Evolutionary conservation across 2,113 vertebrate genomes (phyloP).

Genomic region (Halichoerus grypus): DNA sequence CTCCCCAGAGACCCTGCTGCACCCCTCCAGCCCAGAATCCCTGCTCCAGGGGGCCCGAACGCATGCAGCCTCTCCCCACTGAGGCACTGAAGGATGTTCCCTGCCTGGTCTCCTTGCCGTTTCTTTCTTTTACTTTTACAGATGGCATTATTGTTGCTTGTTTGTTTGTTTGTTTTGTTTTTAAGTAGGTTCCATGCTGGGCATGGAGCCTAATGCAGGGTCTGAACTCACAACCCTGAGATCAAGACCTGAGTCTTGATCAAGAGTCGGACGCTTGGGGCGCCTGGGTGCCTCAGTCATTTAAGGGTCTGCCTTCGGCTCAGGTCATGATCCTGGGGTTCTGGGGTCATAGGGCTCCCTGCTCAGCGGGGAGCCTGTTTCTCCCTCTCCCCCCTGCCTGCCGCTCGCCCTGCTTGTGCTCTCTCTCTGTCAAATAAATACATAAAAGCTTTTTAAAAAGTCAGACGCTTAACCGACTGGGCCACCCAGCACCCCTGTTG

Average conservation of each 20-base stretch:
- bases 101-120: not conserved
- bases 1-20: not conserved
- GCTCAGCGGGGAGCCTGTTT: not conserved
- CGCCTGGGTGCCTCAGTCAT: not conserved
- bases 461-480: too few species aligned
- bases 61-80: not conserved
- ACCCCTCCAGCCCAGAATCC: not conserved
- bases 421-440: too few species aligned
- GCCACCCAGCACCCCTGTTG: not conserved
- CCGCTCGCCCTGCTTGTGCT: too few species aligned
- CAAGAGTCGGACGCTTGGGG: not conserved
- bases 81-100: rapidly evolving
- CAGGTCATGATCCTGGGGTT: not conserved
- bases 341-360: not conserved
- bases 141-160: not conserved
- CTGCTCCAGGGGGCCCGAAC: too few species aligned
- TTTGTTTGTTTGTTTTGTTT: not conserved
- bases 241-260: not conserved
- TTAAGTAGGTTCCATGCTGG: not conserved
- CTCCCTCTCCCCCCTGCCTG: too few species aligned
- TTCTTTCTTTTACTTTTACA: not conserved
- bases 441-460: too few species aligned
- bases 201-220: not conserved
- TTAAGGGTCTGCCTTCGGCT: not conserved
- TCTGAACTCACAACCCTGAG: not conserved